Base-by-base conservation (phyloP, 2,888 invertebrate species). In the Oxystoma pomonae region DNA sequence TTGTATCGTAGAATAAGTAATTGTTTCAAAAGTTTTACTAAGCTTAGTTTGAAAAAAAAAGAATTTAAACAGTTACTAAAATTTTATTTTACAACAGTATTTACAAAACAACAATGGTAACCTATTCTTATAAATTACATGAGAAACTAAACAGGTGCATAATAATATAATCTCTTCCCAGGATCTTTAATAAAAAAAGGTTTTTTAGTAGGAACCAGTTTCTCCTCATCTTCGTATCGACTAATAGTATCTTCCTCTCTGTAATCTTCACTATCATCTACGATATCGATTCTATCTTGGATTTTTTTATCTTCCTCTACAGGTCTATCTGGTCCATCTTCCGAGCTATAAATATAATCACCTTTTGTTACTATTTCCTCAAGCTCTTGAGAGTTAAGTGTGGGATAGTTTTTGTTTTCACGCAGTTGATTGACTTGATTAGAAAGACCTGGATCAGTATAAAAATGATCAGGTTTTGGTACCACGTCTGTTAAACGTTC, bases 161-260 rank as follows among this genome's bases (percentile, higher is more conserved):
- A 80, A 71, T 72, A 79, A 72, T 80, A 80, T 67, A 77, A 71
- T 69, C 80, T 72, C 69, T 77, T 77, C 64, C 75, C 75, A 52
- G 80, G 80, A 73, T 81, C 80, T 69, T 77, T 79, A 59, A 78
- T 74, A 67, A 76, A 72, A 50, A 67, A 1, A 16, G 70, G 70
- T 62, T 67, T 71, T 51, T 68, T 68, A 1, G 66, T 68, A 57
- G 67, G 19, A 51, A 16, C n/a, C 21, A n/a, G 16, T 19, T 22
- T 7, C 20, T 55, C 58, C 55, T 18, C 5, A 50, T 21, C 3
- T 7, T 35, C 35, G 12, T 7, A 35, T 35, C 12, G 3, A 3
- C 12, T 12, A 7, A 35, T 3, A 12, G 35, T 35, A 12, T 35
- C 19, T 57, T 59, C 12, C 20, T 51, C n/a, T n/a, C n/a, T n/a